phyloP scores from a whole-genome alignment of 2,797 vertebrate genomes.

The Bovichtus variegatus region DNA sequence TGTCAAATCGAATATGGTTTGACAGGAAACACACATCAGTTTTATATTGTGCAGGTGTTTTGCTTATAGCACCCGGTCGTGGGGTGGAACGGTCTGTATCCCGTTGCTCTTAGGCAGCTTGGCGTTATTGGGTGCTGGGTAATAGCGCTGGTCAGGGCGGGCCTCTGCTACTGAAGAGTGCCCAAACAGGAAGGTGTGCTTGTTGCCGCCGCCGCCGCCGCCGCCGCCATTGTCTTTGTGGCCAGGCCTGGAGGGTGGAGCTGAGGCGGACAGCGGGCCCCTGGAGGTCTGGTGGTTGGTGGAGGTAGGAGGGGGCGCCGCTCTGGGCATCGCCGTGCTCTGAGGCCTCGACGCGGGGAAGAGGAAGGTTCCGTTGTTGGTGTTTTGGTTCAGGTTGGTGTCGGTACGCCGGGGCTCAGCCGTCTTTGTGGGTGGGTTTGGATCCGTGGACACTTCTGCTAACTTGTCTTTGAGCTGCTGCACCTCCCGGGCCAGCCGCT shows the following conservation, averaged over 20 bases:
- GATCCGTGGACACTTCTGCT: slow-evolving; percentile 61
- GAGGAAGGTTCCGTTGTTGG: slow-evolving; percentile 86
- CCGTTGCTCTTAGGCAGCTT: slow-evolving; percentile 81
- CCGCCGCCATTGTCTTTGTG: slow-evolving; percentile 61
- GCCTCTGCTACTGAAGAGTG: slow-evolving; percentile 66
- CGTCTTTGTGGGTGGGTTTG: slow-evolving; percentile 40
- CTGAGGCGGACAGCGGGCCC: slow-evolving; percentile 17
- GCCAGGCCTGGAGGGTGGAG: slow-evolving; percentile 33
- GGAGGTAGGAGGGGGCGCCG: slow-evolving; percentile 45
- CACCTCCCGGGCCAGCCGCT: slow-evolving; percentile 84
- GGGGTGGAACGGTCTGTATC: not conserved
- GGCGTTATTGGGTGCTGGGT: slow-evolving; percentile 65
- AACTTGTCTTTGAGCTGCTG: slow-evolving; percentile 83
- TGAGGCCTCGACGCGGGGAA: slow-evolving; percentile 74
- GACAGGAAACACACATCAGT: slow-evolving; percentile 18
- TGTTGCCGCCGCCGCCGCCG: slow-evolving; percentile 59
- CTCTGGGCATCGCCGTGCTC: slow-evolving; percentile 40
- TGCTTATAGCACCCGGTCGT: slow-evolving; percentile 1
- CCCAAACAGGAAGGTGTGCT: slow-evolving; percentile 87
- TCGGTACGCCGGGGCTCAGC: slow-evolving; percentile 65
- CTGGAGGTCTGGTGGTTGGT: slow-evolving; percentile 66
- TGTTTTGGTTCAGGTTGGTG: slow-evolving; percentile 85
- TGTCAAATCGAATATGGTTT: slow-evolving; percentile 4
- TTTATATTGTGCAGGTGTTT: slow-evolving; percentile 6
- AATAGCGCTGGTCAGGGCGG: slow-evolving; percentile 66